Evolutionary conservation across 1,140 invertebrate genomes (phyloP).

Genomic region (Drosophila pallidifrons): DNA sequence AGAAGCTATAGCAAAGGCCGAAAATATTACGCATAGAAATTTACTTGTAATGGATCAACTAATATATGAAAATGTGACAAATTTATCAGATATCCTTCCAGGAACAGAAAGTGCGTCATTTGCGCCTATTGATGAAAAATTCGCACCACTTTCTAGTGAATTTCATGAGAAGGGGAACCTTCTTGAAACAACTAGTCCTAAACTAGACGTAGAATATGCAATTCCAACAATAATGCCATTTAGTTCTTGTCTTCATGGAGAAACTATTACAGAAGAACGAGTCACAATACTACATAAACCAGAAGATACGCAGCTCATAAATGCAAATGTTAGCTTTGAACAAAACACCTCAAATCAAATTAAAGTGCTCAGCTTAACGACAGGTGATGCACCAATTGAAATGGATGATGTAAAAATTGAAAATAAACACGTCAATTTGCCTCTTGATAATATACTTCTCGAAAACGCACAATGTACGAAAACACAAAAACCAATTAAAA

Average conservation of each 20-base stretch:
- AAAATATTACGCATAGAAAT: conserved; percentile 47
- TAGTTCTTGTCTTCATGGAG: conserved; percentile 59
- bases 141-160: conserved; percentile 47
- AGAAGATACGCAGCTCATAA: conserved; percentile 31
- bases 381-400: neutral
- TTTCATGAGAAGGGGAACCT: conserved; percentile 43
- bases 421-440: neutral
- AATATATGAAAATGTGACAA: conserved; percentile 65
- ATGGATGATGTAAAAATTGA: conserved; percentile 30
- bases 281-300: conserved; percentile 16
- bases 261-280: conserved; percentile 54
- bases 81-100: conserved; percentile 51
- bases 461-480: conserved; percentile 13
- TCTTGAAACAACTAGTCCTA: conserved; percentile 20
- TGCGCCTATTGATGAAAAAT: conserved; percentile 14
- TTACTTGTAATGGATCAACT: conserved; percentile 74
- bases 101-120: conserved; percentile 46
- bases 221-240: conserved; percentile 41
- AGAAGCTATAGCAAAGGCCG: conserved; percentile 18
- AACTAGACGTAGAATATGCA: conserved; percentile 27
- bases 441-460: neutral
- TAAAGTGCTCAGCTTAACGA: conserved; percentile 29
- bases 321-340: conserved; percentile 42
- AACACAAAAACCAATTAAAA: conserved; percentile 20
- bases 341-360: conserved; percentile 41